Conservation (phyloP, 2,888 invertebrate species). For the Drosophila histrio region DNA sequence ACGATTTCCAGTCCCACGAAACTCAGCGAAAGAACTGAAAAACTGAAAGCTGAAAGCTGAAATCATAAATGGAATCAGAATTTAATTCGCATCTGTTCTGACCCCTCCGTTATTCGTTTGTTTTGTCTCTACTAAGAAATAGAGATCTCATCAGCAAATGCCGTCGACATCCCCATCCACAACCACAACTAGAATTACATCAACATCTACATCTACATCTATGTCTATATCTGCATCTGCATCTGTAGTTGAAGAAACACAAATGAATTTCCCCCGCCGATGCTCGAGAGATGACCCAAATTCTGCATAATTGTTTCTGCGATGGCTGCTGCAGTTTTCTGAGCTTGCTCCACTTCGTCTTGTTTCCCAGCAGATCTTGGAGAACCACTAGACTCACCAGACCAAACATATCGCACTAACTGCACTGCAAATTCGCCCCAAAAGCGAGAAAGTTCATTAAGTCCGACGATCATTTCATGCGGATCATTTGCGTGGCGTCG, state of each 20-base stretch:
- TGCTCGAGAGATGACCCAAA: constrained; percentile 68
- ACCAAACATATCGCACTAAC: constrained; percentile 29
- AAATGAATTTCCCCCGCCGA: constrained; percentile 43
- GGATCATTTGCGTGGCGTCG: constrained; percentile 74
- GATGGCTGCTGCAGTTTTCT: constrained; percentile 41
- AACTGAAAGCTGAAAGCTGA: constrained; percentile 42
- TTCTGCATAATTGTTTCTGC: constrained; percentile 70
- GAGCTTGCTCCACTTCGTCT: constrained; percentile 28
- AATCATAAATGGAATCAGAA: constrained; percentile 61
- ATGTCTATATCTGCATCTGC: neutral
- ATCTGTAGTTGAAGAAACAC: constrained; percentile 19
- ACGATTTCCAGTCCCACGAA: constrained; percentile 42
- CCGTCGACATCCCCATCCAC: constrained; percentile 16
- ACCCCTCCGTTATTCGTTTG: constrained; percentile 36
- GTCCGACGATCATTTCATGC: constrained; percentile 60
- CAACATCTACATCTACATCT: constrained; percentile 12
- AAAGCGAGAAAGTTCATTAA: constrained; percentile 73
- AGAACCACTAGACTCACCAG: constrained; percentile 1
- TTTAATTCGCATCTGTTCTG: constrained; percentile 60
- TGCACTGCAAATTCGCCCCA: constrained; percentile 53
- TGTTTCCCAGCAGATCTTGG: constrained; percentile 36
- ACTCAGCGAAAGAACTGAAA: constrained; percentile 9
- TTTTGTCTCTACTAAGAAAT: constrained; percentile 53
- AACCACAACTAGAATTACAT: constrained; percentile 8
- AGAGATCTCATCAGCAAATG: constrained; percentile 55